Percentiles rank a stretch among this genome's conserved stretches.
Conservation (phyloP, 2,888 invertebrate genomes). For the Teleogryllus oceanicus region DNA sequence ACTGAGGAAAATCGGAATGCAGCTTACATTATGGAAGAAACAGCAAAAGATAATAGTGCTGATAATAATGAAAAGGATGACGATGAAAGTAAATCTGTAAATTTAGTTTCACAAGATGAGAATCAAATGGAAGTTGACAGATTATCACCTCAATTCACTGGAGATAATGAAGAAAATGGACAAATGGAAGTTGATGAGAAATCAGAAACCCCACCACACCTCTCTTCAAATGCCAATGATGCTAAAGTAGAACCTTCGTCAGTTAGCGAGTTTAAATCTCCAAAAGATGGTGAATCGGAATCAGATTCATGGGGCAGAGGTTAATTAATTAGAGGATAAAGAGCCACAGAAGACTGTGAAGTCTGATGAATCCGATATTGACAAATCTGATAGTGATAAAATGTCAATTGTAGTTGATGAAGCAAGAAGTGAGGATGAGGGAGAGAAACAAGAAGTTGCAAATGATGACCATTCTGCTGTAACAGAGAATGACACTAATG, state of each 20-base stretch:
- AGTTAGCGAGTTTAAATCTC: not conserved
- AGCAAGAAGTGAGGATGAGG: conserved; percentile 34
- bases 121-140: conserved; percentile 36
- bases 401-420: conserved; percentile 56
- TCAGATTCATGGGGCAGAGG: too few species aligned
- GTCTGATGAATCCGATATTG: conserved; percentile 47
- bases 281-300: conserved; percentile 23
- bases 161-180: not conserved
- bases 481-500: conserved; percentile 37
- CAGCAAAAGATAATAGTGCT: conserved; percentile 25
- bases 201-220: not conserved
- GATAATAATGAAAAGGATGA: conserved; percentile 41
- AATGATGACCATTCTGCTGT: conserved; percentile 40
- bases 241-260: conserved; percentile 22
- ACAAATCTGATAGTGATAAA: conserved; percentile 61
- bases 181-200: not conserved
- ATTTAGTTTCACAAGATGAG: conserved; percentile 41
- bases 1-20: conserved; percentile 29
- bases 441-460: conserved; percentile 28
- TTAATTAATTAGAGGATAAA: too few species aligned
- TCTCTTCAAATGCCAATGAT: not conserved
- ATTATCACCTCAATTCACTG: not conserved
- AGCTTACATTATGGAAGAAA: conserved; percentile 34
- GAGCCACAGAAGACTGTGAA: not conserved
- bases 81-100: conserved; percentile 44